Conservation (phyloP, 1,140 invertebrate genomes). For the Papilio xuthus region DNA sequence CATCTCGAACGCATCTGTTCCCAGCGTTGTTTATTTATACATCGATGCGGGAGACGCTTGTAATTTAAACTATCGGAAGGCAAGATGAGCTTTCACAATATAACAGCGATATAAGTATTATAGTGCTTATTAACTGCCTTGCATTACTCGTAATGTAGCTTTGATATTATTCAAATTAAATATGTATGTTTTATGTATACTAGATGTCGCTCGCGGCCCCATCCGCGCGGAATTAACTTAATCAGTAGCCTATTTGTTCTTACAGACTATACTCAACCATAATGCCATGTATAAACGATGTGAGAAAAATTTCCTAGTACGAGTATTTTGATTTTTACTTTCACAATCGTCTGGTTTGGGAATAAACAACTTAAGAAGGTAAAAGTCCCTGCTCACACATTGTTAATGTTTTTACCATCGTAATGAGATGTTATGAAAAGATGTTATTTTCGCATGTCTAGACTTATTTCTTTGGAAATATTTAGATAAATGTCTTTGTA, state of each 20-base stretch:
- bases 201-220: too few relatives aligned
- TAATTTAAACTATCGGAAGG: background rate
- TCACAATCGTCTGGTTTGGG: background rate
- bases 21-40: background rate
- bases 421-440: constrained; percentile 3
- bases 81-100: background rate
- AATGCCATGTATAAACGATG: background rate
- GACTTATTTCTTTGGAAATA: background rate
- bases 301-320: background rate
- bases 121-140: too few relatives aligned
- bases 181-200: too few relatives aligned
- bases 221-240: too few relatives aligned
- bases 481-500: too few relatives aligned
- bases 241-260: too few relatives aligned
- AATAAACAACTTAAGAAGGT: background rate
- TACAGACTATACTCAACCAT: too few relatives aligned
- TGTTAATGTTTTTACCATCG: background rate
- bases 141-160: too few relatives aligned
- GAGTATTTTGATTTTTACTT: background rate
- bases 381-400: background rate
- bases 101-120: background rate
- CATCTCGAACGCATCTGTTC: constrained; percentile 10
- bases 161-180: too few relatives aligned
- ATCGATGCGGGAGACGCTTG: background rate
- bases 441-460: constrained; percentile 4